A percentile compares a stretch with the other conserved stretches of the same genome.
Conservation (phyloP, 2,888 invertebrate genomes). For the Conops quadrifasciatus region DNA sequence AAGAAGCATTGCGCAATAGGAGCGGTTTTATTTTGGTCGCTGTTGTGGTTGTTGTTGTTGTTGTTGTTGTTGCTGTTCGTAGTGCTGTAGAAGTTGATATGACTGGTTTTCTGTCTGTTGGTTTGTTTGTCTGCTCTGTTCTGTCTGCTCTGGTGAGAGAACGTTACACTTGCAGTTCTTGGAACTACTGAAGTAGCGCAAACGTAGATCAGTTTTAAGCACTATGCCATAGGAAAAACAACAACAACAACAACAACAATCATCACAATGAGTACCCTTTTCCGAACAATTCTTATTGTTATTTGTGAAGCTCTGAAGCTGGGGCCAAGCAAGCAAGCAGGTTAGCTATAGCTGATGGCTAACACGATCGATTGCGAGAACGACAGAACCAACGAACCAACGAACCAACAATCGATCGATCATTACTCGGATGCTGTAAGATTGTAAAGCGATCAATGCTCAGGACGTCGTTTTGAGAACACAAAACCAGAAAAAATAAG, state of each 20-base stretch:
- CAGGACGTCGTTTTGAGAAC: background rate
- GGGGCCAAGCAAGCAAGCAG: background rate
- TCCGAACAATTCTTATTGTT: background rate
- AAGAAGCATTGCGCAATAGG: no score
- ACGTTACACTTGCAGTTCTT: slow-evolving; percentile 35
- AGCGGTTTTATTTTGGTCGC: background rate
- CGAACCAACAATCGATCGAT: background rate
- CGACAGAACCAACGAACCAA: no score
- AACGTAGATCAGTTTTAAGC: background rate
- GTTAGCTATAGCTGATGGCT: background rate
- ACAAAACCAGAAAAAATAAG: background rate
- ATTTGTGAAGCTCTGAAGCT: background rate
- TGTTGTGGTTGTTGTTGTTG: background rate
- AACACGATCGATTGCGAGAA: background rate
- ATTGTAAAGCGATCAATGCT: no score
- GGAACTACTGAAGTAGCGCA: slow-evolving; percentile 27
- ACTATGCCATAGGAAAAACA: background rate
- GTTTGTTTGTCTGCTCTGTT: slow-evolving; percentile 17
- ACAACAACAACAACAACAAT: slow-evolving; percentile 1
- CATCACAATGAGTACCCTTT: background rate
- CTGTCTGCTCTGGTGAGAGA: slow-evolving; percentile 1
- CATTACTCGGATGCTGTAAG: background rate
- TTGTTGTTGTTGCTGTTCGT: slow-evolving; percentile 10
- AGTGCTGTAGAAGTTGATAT: slow-evolving; percentile 36
- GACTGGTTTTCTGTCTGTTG: slow-evolving; percentile 41